Evolutionary conservation across 2,797 vertebrate genomes (phyloP).

Genomic region (Gobio occitaniae): DNA sequence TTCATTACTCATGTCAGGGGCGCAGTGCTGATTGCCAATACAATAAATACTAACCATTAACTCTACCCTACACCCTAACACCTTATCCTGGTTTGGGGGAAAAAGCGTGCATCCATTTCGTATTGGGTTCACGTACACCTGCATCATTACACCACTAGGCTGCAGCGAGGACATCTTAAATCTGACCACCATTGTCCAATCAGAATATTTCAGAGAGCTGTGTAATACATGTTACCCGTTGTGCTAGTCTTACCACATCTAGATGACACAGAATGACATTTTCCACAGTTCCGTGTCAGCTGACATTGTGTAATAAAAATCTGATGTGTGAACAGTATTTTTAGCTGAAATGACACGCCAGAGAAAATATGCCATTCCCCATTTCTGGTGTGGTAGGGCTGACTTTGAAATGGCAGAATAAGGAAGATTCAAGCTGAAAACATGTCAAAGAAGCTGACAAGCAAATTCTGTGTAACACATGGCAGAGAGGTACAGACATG

Average conservation of each 20-base stretch:
- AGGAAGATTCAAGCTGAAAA: slow-evolving; percentile 10
- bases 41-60: no score
- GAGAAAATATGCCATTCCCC: neutral
- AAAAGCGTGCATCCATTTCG: no score
- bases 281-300: neutral
- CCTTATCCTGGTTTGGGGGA: no score
- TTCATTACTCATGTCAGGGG: no score
- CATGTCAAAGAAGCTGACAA: neutral
- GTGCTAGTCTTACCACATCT: neutral
- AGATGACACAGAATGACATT: slow-evolving; percentile 31
- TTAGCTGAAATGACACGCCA: slow-evolving; percentile 25
- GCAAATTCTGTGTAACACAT: neutral
- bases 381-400: slow-evolving; percentile 6
- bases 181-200: neutral
- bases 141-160: neutral
- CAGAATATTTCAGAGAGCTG: neutral
- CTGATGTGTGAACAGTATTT: slow-evolving; percentile 3
- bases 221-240: neutral
- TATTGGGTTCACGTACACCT: no score
- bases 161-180: neutral
- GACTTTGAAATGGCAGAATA: neutral
- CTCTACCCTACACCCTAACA: no score
- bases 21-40: no score
- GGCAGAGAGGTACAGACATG: neutral
- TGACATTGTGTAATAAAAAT: slow-evolving; percentile 9